Base-by-base conservation (phyloP, 2,113 vertebrate genomes). In the Vulpes lagopus region DNA sequence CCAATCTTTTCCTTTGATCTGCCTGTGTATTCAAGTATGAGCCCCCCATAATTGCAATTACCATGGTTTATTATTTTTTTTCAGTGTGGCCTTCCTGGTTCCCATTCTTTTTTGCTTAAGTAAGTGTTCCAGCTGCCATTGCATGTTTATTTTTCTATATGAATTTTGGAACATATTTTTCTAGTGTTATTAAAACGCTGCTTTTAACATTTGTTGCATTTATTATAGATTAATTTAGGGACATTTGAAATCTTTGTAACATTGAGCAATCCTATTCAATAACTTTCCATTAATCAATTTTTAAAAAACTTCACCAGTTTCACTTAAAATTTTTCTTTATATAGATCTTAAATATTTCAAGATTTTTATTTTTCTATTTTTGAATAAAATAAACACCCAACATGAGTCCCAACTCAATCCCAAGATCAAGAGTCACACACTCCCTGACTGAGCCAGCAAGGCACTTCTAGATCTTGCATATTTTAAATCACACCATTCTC, bases 201-300 rank as follows among this genome's bases (percentile, higher is more conserved):
- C 53, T 93, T 55, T 27, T 91, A 74, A 32, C 17, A 94, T 78
- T 64, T 22, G 8, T 32, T 93, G 20, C 3, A 38, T 38, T 89
- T 60, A 76, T 59, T 78, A 69, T 5, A 78, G 78, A 53, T 49
- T 83, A n/a, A 32, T 76, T 83, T 89, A 62, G 55, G 51, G 32
- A 93, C 49, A 76, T 59, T 59, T 76, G 35, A 96, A 83, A 60
- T 88, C 64, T 88, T 92, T 88, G 32, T 62, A 71, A 82, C 55
- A 43, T 59, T 53, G 17, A 78, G n/a, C 71, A 8, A 81, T 87
- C 20, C 51, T 73, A 57, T 57, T 78, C 59, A 59, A 69, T 23
- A 78, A 67, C 16, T 85, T 85, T 60, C 11, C 14, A 27, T 35
- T 71, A 86, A 51, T 69, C 10, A 4, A 2, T 71, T 87, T 87